These are phyloP conservation scores for Ophion obscuratus DNA, from an alignment of 2,888 invertebrate species.

Conservation along the genomic window DNA sequence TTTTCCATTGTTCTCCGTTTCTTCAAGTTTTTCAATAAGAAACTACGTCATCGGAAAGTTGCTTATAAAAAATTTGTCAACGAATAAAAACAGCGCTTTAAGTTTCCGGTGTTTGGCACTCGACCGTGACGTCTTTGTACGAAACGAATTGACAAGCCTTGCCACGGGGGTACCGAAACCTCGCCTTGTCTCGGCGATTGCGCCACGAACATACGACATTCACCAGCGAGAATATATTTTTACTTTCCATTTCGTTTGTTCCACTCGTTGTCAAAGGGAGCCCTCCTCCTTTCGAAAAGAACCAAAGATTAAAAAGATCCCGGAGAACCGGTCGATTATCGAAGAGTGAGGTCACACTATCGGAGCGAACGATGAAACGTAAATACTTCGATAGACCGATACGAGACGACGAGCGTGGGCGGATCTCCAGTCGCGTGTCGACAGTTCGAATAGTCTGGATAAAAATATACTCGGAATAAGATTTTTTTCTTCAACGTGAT, in stretches of 20 bases:
- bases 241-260: background rate
- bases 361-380: slow-evolving; percentile 45
- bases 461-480: slow-evolving; percentile 1
- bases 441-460: background rate
- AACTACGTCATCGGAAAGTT: background rate
- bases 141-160: background rate
- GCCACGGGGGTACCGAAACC: background rate
- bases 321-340: slow-evolving; percentile 51
- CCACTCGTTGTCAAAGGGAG: background rate
- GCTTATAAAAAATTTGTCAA: background rate
- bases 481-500: no score
- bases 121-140: background rate
- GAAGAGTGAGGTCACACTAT: slow-evolving; percentile 47
- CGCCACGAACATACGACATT: slow-evolving; percentile 4
- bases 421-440: slow-evolving; percentile 9
- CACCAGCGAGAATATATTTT: background rate
- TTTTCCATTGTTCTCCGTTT: no score
- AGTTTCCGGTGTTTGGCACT: slow-evolving; percentile 12
- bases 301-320: slow-evolving; percentile 7
- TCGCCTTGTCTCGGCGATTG: background rate
- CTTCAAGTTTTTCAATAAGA: background rate
- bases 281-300: background rate
- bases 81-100: background rate
- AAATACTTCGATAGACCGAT: slow-evolving; percentile 49
- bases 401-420: slow-evolving; percentile 38